Evolutionary conservation across 2,797 vertebrate genomes (phyloP).

Genomic region (Scarus forsteni): DNA sequence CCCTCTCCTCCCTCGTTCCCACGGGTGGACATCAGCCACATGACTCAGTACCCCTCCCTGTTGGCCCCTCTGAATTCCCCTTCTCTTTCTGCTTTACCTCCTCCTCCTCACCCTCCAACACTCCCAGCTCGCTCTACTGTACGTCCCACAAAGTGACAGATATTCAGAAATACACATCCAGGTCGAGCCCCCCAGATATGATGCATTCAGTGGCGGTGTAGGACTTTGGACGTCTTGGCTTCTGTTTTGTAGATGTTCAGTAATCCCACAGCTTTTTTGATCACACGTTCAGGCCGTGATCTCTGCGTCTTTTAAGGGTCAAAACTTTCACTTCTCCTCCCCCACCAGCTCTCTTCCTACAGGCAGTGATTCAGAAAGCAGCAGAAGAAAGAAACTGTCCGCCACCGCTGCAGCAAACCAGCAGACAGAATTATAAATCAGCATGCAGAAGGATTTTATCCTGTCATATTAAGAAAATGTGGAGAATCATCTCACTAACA

Average conservation of each 20-base stretch:
- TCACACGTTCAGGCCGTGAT: constrained; percentile 1
- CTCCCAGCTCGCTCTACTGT: neutral
- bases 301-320: constrained; percentile 31
- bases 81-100: constrained; percentile 8
- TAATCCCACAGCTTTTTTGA: constrained; percentile 11
- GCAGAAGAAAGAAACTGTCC: constrained; percentile 18
- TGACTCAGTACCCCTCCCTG: constrained; percentile 51
- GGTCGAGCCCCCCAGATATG: neutral
- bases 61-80: constrained; percentile 51
- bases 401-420: constrained; percentile 11
- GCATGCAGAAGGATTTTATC: too few species aligned
- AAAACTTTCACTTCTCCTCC: constrained; percentile 25
- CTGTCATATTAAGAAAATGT: too few species aligned
- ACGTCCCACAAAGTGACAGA: neutral
- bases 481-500: too few species aligned
- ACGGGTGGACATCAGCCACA: constrained; percentile 51
- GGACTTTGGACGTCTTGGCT: neutral
- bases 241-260: constrained; percentile 14
- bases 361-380: constrained; percentile 61
- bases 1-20: constrained; percentile 48
- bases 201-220: neutral
- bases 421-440: neutral
- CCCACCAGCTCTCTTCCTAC: constrained; percentile 54
- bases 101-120: constrained; percentile 24
- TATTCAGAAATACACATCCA: neutral